These are phyloP conservation scores for Dysmachus trigonus DNA, from an alignment of 2,888 invertebrate species.

Conservation along the genomic window DNA sequence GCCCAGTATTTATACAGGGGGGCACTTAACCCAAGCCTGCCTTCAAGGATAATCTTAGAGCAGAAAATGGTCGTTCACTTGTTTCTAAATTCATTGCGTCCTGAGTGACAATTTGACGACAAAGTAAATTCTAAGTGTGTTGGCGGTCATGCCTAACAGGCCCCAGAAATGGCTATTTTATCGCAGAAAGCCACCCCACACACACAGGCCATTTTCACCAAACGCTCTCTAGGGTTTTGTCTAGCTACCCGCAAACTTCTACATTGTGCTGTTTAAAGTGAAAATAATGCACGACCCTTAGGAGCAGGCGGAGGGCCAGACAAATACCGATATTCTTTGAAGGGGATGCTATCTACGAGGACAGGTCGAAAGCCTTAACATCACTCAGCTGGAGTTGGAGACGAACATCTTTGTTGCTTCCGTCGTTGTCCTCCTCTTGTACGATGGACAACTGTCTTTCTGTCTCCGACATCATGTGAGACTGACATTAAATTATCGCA, in stretches of 20 bases:
- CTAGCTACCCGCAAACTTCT: conserved; percentile 39
- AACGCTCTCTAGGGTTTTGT: conserved; percentile 41
- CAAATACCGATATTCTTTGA: conserved; percentile 25
- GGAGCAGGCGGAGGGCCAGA: conserved; percentile 32
- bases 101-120: conserved; percentile 43
- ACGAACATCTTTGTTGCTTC: conserved; percentile 12
- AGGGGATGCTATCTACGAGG: conserved; percentile 12
- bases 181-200: conserved; percentile 29
- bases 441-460: conserved; percentile 2
- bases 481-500: conserved; percentile 47
- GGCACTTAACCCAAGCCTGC: not conserved
- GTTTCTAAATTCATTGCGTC: conserved; percentile 42
- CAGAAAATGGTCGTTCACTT: conserved; percentile 34
- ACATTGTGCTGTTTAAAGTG: conserved; percentile 44
- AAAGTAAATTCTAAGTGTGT: conserved; percentile 43
- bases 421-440: not conserved
- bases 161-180: conserved; percentile 24
- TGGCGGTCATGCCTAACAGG: conserved; percentile 32
- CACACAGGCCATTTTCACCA: conserved; percentile 35
- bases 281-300: conserved; percentile 46
- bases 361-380: conserved; percentile 9
- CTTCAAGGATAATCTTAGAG: conserved; percentile 39
- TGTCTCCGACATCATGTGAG: conserved; percentile 13
- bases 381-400: not conserved
- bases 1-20: not conserved